Evolutionary conservation across 2,888 invertebrate species (phyloP), one percentile per base, ranked within the genome.

Genomic region (Cataglyphis albicans): DNA sequence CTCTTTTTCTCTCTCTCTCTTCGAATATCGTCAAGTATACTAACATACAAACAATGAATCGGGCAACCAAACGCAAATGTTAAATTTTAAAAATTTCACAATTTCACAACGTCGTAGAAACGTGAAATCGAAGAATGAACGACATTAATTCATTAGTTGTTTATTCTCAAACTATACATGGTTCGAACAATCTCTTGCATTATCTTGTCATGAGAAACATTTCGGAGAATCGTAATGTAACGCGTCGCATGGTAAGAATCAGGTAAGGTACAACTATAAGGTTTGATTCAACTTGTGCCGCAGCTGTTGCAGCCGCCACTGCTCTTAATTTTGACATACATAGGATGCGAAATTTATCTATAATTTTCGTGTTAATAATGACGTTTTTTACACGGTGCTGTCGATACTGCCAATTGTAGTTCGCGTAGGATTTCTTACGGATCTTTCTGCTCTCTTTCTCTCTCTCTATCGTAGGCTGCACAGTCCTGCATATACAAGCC

Each of bases 341-440:
- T n/a, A 76, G 12, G 21, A 65, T 29, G 76, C n/a, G 32, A 6
- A 32, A 32, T 32, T 6, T 32, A 32, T 32, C 32, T n/a, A 15
- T 38, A 41, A 76, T 76, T 68, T 18, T 32, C 70, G 6, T 7
- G 57, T 68, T 68, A 78, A 68, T 5, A 15, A 67, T 9, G 55
- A 57, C 15, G 57, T 25, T 7, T 32, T 63, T 59, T 41, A 25
- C 25, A 29, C 29, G 61, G 25, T 18, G 48, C 41, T 21, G 52
- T 25, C 12, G 29, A 38, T 21, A 18, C n/a, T 15, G 57, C n/a
- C 61, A 18, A 3, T 57, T 5, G 41, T 48, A 48, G 48, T 29
- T 38, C 55, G n/a, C 38, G 38, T 38, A 21, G 9, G 68, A 59
- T 78, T 70, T 78, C 70, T 25, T 70, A 78, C 78, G 70, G 41